Base-by-base conservation (phyloP, 92 coral and sea anemone species). In the Phenganax subtilis region DNA sequence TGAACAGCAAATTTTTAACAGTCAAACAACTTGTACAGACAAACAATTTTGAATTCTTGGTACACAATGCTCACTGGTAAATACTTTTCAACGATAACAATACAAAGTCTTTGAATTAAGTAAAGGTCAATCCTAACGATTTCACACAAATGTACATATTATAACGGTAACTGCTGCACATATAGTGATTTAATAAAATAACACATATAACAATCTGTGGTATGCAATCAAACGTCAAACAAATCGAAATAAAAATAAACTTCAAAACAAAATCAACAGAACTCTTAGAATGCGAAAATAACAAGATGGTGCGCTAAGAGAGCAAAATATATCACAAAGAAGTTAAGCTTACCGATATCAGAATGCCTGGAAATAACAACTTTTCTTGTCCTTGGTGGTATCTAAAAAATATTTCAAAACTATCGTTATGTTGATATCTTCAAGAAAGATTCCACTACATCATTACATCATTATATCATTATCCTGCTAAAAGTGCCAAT, bases 301-400 rank as follows among this genome's bases (percentile, higher is more conserved):
- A 59, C 15, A 59, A 14, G 65, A 59, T 59, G 25, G 65, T 59
- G n/a, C 10, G 71, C 28, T 65, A 73, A 16, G 1, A 53, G 6
- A 54, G 11, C 27, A 27, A 16, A 73, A 73, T 15, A 9, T 9
- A 72, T 55, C 15, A 65, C 30, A 60, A 51, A 61, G 51, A 57
- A 29, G 30, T n/a, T 9, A 29, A 20, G 17, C 91, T 72, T 81
- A 93, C 97, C 97, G 72, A 93, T 89, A n/a, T 87, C 84, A 16
- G 90, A 86, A 85, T 93, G 96, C 77, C 96, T 88, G 20, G 76
- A 71, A 16, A 93, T 87, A 52, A 86, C 88, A 10, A 93, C 87
- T 71, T 86, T 88, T 77, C 96, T 88, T 51, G 92, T 86, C 61
- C 89, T 88, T 54, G 92, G 87, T 30, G 91, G 90, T 7, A 87